Evolutionary conservation across 2,797 vertebrate genomes (phyloP).

Genomic region (Poecilia gillii): DNA sequence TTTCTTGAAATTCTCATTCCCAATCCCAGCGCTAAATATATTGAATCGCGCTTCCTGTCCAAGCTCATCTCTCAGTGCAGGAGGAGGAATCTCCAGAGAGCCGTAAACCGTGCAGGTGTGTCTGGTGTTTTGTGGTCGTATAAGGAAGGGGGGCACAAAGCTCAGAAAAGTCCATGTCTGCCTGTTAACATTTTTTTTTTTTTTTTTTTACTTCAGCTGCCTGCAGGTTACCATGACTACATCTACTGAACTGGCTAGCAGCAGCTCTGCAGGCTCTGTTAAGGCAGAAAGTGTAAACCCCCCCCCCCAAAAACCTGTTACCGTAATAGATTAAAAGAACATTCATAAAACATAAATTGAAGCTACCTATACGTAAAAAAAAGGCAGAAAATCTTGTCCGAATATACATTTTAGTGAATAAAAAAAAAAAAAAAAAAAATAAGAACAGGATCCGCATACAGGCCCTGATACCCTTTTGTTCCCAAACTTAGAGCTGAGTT

Average conservation of each 20-base stretch:
- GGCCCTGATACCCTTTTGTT: slow-evolving; percentile 16
- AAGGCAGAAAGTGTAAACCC: slow-evolving; percentile 43
- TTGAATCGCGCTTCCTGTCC: slow-evolving; percentile 26
- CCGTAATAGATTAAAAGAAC: slow-evolving; percentile 32
- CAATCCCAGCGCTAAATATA: slow-evolving; percentile 39
- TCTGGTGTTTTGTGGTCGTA: slow-evolving; percentile 43
- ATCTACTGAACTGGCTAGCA: slow-evolving; percentile 48
- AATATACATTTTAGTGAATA: not conserved
- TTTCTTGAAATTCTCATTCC: slow-evolving; percentile 36
- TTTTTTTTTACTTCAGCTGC: slow-evolving; percentile 49
- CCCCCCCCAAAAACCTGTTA: slow-evolving; percentile 33
- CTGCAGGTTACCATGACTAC: slow-evolving; percentile 76
- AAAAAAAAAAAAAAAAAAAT: not conserved
- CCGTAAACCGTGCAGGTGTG: slow-evolving; percentile 13
- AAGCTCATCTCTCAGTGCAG: slow-evolving; percentile 17
- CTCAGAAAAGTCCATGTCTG: slow-evolving; percentile 59
- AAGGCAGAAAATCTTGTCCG: not conserved
- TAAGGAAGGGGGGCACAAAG: slow-evolving; percentile 36
- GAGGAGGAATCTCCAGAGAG: slow-evolving; percentile 22
- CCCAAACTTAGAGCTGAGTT: slow-evolving; percentile 7
- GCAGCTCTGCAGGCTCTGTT: slow-evolving; percentile 50
- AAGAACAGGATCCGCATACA: not conserved
- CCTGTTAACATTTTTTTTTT: slow-evolving; percentile 52
- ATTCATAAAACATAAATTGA: slow-evolving; percentile 26
- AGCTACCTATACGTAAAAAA: slow-evolving; percentile 5